Evolutionary conservation across 2,888 invertebrate genomes (phyloP).

Genomic region (Eristalis arbustorum): DNA sequence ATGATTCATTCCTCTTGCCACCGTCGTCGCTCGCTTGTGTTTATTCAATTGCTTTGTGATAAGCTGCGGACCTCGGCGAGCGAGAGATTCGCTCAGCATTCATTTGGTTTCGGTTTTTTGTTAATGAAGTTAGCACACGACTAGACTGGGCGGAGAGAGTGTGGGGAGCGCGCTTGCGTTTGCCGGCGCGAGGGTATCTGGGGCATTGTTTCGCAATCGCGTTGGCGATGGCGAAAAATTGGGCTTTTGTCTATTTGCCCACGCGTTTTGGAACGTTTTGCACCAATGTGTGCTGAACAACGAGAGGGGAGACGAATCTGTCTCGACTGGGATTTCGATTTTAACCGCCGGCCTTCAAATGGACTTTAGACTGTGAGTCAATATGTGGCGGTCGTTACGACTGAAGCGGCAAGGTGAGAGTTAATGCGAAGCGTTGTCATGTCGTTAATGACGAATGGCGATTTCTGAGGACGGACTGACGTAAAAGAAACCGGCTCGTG

Average conservation of each 20-base stretch:
- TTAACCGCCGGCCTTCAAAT: not conserved
- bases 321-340: not conserved
- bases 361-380: not conserved
- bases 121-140: not conserved
- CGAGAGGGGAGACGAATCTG: not conserved
- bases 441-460: not conserved
- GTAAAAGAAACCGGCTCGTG: not conserved
- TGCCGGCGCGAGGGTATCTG: not conserved
- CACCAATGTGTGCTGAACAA: not conserved
- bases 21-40: not conserved
- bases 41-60: constrained; percentile 37
- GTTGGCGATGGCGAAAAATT: not conserved
- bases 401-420: not conserved
- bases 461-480: not conserved
- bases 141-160: not conserved
- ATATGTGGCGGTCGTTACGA: not conserved
- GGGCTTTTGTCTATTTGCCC: not conserved
- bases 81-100: not conserved
- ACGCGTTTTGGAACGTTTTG: not conserved
- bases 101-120: not conserved
- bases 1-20: constrained; percentile 21
- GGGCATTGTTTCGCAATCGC: constrained; percentile 6
- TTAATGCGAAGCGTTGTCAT: not conserved
- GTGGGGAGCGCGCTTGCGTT: not conserved
- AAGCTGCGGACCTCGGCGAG: constrained; percentile 23